Conservation (phyloP, 2,888 invertebrate species). For the Agrypnus murinus region DNA sequence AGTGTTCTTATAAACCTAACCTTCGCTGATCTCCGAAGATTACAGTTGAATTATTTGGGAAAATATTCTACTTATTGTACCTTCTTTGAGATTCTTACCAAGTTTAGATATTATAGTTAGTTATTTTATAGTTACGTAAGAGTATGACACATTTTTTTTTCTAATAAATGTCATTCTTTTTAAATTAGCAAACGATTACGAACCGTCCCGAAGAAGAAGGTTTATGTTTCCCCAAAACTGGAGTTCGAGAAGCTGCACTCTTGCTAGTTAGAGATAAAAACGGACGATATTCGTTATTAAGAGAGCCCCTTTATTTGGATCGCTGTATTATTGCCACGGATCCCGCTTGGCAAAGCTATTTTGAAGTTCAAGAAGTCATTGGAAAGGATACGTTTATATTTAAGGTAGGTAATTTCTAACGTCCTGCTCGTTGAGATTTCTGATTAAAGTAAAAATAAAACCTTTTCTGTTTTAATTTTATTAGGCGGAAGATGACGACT, state of each 20-base stretch:
- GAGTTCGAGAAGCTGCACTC: conserved; percentile 90
- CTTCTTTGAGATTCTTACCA: too few species aligned
- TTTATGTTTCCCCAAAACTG: conserved; percentile 69
- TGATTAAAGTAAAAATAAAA: background rate
- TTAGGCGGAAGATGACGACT: conserved; percentile 90
- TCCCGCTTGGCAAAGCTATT: conserved; percentile 93
- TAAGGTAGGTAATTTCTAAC: conserved; percentile 87
- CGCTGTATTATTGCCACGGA: conserved; percentile 94
- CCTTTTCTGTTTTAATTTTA: conserved; percentile 53
- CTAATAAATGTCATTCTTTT: conserved; percentile 8
- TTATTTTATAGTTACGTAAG: too few species aligned
- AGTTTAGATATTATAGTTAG: too few species aligned
- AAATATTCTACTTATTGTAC: too few species aligned
- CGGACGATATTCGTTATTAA: conserved; percentile 87
- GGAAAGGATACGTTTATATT: conserved; percentile 95
- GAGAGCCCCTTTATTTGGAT: conserved; percentile 93
- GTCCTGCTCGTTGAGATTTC: background rate
- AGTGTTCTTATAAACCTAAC: too few species aligned
- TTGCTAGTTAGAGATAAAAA: conserved; percentile 92
- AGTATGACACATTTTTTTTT: background rate
- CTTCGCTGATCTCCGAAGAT: too few species aligned
- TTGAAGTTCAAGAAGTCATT: conserved; percentile 94
- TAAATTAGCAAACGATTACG: conserved; percentile 29
- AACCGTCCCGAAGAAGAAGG: conserved; percentile 52
- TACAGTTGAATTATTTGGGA: too few species aligned